Evolutionary conservation across 2,113 vertebrate species (phyloP), one percentile per base, ranked within the genome.

Genomic region (Neolamprologus modestus): DNA sequence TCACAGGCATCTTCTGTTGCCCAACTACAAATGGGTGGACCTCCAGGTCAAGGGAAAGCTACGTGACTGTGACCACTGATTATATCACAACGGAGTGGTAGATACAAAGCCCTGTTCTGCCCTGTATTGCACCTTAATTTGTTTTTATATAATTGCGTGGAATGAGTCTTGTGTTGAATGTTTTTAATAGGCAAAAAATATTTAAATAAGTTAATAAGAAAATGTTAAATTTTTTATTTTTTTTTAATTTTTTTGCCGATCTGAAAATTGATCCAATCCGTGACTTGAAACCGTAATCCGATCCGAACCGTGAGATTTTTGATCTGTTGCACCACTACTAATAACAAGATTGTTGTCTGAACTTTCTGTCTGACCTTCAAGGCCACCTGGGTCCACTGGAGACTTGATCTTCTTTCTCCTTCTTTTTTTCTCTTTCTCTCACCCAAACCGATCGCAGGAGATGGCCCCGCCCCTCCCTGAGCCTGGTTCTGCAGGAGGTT

Each of bases 161-260:
- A 53, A 53, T 1, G 19, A 53, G 50, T 53, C 50, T 52, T 52
- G 3, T 1, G 50, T 52, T 53, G 50, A 53, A 53, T 53, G 50
- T 53, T 53, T n/a, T 53, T 53, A 53, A 53, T 53, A 53, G 19
- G 52, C 52, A 53, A 53, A 53, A 53, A 53, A 11, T 53, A 53
- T 10, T 53, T 53, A n/a, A 53, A n/a, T 53, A 53, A 53, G 19
- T 21, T 53, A 53, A 53, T 53, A 53, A 53, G 50, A 6, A 53
- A 53, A n/a, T 3, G 19, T 6, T 6, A 10, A 2, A 0, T 10
- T 47, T 8, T 47, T 47, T 47, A 16, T 19, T 0, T 9, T 19
- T 52, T 52, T 52, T 52, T 52, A 10, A 2, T 9, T 19, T 52
- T 19, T 9, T 52, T n/a, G 2, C 50, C 3, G 19, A 53, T 53